A percentile compares a stretch with the other conserved stretches of the same genome.
phyloP scores from a whole-genome alignment of 2,797 vertebrate species.

The Apogon hyalosoma region DNA sequence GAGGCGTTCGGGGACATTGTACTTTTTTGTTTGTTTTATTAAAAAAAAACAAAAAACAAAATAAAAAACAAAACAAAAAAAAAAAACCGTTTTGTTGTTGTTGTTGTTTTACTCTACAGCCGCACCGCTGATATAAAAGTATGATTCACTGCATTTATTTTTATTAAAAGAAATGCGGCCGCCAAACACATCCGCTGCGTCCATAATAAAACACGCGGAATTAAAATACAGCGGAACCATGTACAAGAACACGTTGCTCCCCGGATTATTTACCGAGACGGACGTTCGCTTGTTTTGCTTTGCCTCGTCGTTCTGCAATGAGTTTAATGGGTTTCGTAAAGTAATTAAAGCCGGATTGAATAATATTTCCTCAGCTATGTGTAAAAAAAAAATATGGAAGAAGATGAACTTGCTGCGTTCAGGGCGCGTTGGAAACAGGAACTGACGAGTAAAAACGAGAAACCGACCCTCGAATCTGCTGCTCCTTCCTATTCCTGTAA shows the following conservation, averaged over 20 bases:
- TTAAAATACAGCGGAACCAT: conserved; percentile 67
- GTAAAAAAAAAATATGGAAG: conserved; percentile 72
- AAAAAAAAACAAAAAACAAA: too few species aligned
- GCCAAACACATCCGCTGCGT: too few species aligned
- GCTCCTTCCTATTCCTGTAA: conserved; percentile 4
- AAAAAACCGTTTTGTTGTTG: too few species aligned
- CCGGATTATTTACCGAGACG: conserved; percentile 69
- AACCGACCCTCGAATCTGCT: background rate
- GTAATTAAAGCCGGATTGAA: too few species aligned
- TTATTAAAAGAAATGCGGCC: too few species aligned
- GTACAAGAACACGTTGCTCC: background rate
- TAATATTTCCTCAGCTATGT: background rate
- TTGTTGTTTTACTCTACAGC: too few species aligned
- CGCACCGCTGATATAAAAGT: too few species aligned
- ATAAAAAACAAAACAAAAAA: too few species aligned
- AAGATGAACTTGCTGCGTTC: conserved; percentile 79
- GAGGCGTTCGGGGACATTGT: conserved; percentile 28
- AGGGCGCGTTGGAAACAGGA: conserved; percentile 81
- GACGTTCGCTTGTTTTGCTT: conserved; percentile 29
- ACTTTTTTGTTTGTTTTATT: conserved; percentile 5
- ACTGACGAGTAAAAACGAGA: conserved; percentile 49
- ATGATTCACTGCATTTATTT: too few species aligned
- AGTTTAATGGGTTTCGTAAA: background rate
- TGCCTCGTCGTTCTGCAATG: background rate
- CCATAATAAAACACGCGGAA: conserved; percentile 63